Evolutionary conservation across 2,797 vertebrate species (phyloP), one percentile per base, ranked within the genome.

Genomic region (Hypotaenidia okinawae): DNA sequence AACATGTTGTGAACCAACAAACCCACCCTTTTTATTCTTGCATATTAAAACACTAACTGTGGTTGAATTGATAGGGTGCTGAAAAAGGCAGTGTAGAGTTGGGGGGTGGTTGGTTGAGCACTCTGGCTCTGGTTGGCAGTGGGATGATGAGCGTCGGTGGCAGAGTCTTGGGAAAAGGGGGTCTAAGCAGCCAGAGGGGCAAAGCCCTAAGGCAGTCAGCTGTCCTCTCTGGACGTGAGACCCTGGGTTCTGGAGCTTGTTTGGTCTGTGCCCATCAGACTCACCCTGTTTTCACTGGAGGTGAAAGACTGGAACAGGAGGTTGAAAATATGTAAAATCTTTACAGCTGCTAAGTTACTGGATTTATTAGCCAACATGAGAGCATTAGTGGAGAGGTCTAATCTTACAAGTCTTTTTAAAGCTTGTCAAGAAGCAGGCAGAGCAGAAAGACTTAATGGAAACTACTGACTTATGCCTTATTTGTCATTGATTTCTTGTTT

Each of bases 341-440:
- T 92, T 83, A 55, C 88, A 94, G 88, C 90, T 95, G 90, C 43
- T 80, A 30, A 80, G 75, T 89, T 95, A 17, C 72, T 89, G 93
- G 86, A 57, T 94, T 96, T 95, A 80, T 94, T 89, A 45, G 79
- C 79, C 16, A 4, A 52, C 37, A 2, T 16, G 58, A 79, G 67
- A 84, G 90, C 86, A 47, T 82, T 93, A 82, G 80, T 35, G 57
- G 67, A 52, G 88, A 74, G 61, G 43, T 94, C 81, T 94, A 72
- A 92, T 77, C 81, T 89, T 91, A 39, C n/a, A 90, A 35, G 69
- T 73, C 87, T 94, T 87, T 93, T 95, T 91, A 90, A 91, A 95
- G 91, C 81, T 90, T 94, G 83, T 95, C 86, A 85, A 61, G 88
- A 90, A 88, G 61, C 70, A 75, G 77, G 41, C 41, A 1, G 81